Conservation (phyloP, 2,797 vertebrate species). For the Rhabdophis nuchalis region DNA sequence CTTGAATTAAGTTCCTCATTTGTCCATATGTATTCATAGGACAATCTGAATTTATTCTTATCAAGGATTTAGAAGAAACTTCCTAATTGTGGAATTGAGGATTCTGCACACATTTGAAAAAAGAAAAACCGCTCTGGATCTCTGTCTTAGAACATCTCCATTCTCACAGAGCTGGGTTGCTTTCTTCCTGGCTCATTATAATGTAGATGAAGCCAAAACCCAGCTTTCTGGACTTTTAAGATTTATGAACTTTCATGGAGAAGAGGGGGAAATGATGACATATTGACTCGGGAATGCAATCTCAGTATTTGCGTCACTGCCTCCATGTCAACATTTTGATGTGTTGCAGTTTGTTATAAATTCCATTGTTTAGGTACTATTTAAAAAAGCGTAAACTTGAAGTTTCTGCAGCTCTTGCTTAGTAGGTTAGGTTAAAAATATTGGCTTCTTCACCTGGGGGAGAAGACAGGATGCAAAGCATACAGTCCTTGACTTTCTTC, state of each 20-base stretch:
- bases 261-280: neutral
- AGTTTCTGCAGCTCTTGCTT: neutral
- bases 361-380: neutral
- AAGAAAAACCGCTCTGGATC: neutral
- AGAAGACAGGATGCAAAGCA: neutral
- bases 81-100: neutral
- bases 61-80: neutral
- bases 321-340: neutral
- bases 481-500: neutral
- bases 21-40: neutral
- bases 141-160: neutral
- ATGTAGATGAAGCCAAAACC: neutral
- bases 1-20: neutral
- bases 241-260: neutral
- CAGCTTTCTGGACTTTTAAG: neutral
- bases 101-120: neutral
- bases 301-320: neutral
- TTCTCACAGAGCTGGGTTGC: neutral
- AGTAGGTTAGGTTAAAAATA: neutral
- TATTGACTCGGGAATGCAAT: neutral
- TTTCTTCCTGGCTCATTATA: neutral
- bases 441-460: neutral
- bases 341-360: neutral
- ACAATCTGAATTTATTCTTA: neutral
- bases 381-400: neutral